A percentile compares a stretch with the other conserved stretches of the same genome.
Evolutionary conservation across 2,888 invertebrate species (phyloP).

Genomic region (Apodemia zela): DNA sequence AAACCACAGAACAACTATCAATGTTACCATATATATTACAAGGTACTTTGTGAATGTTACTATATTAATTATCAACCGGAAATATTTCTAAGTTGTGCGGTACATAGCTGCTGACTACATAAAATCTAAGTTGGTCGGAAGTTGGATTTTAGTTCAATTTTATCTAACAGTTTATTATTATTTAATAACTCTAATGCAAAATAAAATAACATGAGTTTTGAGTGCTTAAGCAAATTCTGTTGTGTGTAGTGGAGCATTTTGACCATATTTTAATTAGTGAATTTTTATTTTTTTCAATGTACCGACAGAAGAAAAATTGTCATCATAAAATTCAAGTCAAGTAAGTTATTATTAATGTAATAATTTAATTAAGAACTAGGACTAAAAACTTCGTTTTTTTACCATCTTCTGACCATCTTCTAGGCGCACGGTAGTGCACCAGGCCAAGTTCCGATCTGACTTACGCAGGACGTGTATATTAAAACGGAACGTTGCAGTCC

Average conservation of each 20-base stretch:
- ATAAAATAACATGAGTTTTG: not conserved
- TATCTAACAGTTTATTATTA: not conserved
- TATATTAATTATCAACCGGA: not conserved
- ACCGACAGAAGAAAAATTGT: constrained; percentile 11
- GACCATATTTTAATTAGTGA: not conserved
- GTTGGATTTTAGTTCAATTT: not conserved
- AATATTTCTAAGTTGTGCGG: not conserved
- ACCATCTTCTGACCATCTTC: no score
- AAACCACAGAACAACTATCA: not conserved
- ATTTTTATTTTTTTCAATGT: not conserved
- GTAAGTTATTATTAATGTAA: not conserved
- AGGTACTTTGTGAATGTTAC: no score
- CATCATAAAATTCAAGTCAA: constrained; percentile 14
- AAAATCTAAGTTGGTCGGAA: not conserved
- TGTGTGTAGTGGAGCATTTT: not conserved
- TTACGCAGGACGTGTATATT: no score
- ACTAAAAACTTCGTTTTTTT: no score
- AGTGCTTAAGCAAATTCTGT: not conserved
- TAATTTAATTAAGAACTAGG: no score
- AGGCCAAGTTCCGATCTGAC: no score
- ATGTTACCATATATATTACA: no score
- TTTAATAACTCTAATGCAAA: not conserved
- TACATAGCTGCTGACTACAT: not conserved
- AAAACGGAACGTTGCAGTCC: no score
- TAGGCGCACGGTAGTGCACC: no score